These are phyloP conservation scores for Pseudocheirus occidentalis DNA, from an alignment of 2,797 vertebrate genomes.

Conservation along the genomic window DNA sequence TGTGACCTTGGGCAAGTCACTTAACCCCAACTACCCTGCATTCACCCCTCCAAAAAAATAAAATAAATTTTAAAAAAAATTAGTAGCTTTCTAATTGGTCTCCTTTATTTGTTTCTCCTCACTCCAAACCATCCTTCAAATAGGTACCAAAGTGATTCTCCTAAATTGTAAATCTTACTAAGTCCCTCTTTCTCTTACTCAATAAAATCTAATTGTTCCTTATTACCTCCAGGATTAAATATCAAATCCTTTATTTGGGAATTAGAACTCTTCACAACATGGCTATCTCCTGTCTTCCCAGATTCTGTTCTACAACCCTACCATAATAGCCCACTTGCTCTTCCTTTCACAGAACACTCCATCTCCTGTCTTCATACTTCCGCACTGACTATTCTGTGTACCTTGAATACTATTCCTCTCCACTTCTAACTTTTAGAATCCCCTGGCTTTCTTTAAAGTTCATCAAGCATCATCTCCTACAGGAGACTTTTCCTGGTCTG, in stretches of 20 bases:
- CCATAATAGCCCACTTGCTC: background rate
- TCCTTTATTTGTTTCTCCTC: background rate
- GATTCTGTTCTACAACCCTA: background rate
- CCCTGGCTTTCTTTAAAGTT: background rate
- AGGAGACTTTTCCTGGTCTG: background rate
- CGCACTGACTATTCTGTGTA: background rate
- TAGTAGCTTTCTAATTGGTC: background rate
- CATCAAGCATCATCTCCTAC: background rate
- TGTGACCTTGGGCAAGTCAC: too few species aligned
- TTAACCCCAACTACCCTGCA: too few species aligned
- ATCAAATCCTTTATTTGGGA: background rate
- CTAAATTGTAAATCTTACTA: background rate
- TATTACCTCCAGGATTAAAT: background rate
- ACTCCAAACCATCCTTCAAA: background rate
- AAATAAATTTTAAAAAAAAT: background rate
- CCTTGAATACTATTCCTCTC: background rate
- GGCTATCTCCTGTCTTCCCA: background rate
- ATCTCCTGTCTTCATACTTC: background rate
- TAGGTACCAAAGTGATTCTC: background rate
- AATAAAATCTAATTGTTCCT: background rate
- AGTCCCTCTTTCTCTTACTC: background rate
- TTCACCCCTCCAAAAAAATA: too few species aligned
- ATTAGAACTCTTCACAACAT: background rate
- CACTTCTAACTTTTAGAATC: background rate
- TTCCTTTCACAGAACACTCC: background rate